phyloP scores from a whole-genome alignment of 53 echinoderm and acorn worm genomes.

The Holothuria scabra region DNA sequence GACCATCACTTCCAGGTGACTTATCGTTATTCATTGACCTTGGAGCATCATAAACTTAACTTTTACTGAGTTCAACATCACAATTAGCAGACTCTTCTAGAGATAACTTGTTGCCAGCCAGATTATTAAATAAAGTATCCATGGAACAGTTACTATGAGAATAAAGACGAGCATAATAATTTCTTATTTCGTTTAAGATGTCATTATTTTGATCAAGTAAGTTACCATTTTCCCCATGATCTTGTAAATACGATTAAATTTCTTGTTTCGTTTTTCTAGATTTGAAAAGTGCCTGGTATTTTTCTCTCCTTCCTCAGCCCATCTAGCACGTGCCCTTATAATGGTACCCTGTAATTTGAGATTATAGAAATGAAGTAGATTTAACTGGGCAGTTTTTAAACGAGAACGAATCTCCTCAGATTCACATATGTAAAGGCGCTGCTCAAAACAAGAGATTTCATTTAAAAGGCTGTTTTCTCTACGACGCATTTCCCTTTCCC shows the following conservation, averaged over 20 bases:
- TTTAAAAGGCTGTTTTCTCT: no score
- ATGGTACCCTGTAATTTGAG: conserved; percentile 14
- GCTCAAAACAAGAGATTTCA: no score
- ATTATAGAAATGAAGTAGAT: not conserved
- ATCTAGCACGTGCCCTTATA: not conserved
- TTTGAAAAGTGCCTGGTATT: not conserved
- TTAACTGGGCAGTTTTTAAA: not conserved
- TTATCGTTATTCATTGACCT: conserved; percentile 44
- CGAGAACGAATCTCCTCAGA: not conserved
- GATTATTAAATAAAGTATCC: not conserved
- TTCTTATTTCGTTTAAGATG: not conserved
- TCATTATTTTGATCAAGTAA: no score
- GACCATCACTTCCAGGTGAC: conserved; percentile 66
- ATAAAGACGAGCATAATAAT: conserved; percentile 1
- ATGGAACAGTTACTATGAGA: not conserved
- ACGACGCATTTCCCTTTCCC: not conserved
- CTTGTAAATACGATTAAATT: not conserved
- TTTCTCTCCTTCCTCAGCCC: conserved; percentile 12
- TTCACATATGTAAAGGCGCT: not conserved
- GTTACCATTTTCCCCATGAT: no score
- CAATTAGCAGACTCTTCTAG: no score
- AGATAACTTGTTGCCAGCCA: not conserved
- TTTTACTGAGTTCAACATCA: no score
- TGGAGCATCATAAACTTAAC: not conserved
- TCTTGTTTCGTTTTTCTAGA: conserved; percentile 1